Evolutionary conservation across 2,888 invertebrate genomes (phyloP).

Genomic region (Halictus ligatus): DNA sequence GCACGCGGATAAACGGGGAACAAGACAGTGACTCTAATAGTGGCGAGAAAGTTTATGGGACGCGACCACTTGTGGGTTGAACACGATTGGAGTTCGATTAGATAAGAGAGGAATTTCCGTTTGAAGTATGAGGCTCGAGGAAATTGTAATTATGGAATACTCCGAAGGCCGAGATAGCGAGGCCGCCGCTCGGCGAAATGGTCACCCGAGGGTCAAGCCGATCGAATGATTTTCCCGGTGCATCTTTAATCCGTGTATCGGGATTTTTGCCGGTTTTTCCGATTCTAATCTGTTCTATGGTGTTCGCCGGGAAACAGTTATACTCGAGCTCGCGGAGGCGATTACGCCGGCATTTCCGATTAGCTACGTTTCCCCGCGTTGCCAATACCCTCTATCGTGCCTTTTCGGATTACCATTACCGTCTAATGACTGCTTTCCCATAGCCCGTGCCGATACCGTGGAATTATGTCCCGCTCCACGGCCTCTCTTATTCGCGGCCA

Average conservation of each 20-base stretch:
- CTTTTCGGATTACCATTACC: conserved; percentile 34
- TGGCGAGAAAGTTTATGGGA: too few species aligned
- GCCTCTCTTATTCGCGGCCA: conserved; percentile 22
- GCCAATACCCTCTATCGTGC: conserved; percentile 12
- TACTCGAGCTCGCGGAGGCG: neutral
- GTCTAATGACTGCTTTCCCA: conserved; percentile 43
- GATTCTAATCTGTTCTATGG: conserved; percentile 6
- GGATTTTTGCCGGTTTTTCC: neutral
- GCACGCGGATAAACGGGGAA: neutral
- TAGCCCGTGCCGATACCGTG: conserved; percentile 29
- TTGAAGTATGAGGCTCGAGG: neutral
- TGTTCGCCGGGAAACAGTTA: conserved; percentile 28
- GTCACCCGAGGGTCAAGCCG: neutral
- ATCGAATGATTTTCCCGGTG: neutral
- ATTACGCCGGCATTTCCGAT: conserved; percentile 46
- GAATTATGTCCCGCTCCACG: conserved; percentile 49
- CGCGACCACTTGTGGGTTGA: neutral
- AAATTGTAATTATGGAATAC: neutral
- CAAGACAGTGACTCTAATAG: too few species aligned
- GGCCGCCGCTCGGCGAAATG: neutral
- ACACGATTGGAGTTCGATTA: neutral
- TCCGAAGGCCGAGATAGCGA: neutral
- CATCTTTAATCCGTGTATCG: conserved; percentile 2
- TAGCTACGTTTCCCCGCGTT: conserved; percentile 24
- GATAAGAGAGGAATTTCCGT: neutral